Base-by-base conservation (phyloP, 2,888 invertebrate genomes). In the Cephus runcator region DNA sequence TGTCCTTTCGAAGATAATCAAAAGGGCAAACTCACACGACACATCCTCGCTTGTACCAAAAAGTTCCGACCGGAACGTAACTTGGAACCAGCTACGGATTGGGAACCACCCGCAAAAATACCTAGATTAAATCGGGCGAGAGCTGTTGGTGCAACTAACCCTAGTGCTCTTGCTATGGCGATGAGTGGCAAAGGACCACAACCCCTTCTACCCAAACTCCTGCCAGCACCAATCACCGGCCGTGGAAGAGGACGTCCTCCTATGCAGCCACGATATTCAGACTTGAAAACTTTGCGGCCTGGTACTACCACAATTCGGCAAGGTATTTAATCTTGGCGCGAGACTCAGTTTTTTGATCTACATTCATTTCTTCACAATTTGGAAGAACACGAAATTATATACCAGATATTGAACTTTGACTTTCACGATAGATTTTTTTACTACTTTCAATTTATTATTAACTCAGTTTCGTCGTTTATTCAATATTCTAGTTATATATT, bases 1-100 rank as follows among this genome's bases (percentile, higher is more conserved):
- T 98, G 98, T 92, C 96, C 97, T 1, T 98, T 98, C 89, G 98
- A 98, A 91, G 97, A 98, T 86, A 97, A 97, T 88, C 97, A 97
- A 77, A 98, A 97, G 92, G 97, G 97, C 36, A 98, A 98, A 92
- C 92, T 98, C 85, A 96, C 96, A 0, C 94, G 98, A 69, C 98
- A 98, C 93, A 94, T 96, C 83, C 94, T 96, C 80, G 96, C 97
- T 2, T 98, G 98, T 92, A 94, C 95, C 71, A 97, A 98, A 92
- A 97, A 97, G 90, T 98, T 97, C 92, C 96, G 97, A 90, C 96
- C 97, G 0, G 97, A 97, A 83, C 92, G 94, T 73, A 98, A 98
- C 92, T 93, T 97, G 85, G 95, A 96, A 84, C 98, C 98, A 9
- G 97, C 98, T 0, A 92, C 95, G 1, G 98, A 98, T 88, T 98